Conservation (phyloP, 2,888 invertebrate genomes). For the Lathronympha strigana region DNA sequence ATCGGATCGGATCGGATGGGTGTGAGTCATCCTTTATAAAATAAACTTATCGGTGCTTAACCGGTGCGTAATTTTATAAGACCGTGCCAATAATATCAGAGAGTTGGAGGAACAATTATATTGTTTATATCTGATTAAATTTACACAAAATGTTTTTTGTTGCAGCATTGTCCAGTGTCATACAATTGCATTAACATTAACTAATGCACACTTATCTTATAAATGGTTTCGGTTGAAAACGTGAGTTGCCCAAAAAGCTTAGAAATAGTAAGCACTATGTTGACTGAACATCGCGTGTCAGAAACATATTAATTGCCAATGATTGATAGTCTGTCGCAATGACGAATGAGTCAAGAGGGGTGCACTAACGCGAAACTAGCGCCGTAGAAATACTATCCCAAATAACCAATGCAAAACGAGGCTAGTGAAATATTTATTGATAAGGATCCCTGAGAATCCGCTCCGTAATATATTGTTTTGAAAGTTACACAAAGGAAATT, state of each 20-base stretch:
- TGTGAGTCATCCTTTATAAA: no score
- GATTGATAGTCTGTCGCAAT: slow-evolving; percentile 48
- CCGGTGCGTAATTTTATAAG: no score
- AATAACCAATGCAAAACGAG: slow-evolving; percentile 47
- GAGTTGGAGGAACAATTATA: no score
- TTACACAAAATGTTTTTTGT: no score
- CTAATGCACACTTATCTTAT: no score
- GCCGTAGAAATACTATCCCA: background rate
- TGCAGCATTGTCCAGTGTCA: no score
- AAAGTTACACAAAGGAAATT: slow-evolving; percentile 69
- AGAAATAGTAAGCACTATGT: slow-evolving; percentile 1
- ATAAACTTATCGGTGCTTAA: no score
- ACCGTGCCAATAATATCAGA: no score
- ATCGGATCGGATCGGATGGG: no score
- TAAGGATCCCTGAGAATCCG: slow-evolving; percentile 46
- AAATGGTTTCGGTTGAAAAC: background rate
- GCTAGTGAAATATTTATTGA: slow-evolving; percentile 53
- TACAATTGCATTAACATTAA: no score
- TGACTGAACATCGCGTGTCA: slow-evolving; percentile 12
- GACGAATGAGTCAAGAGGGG: slow-evolving; percentile 53
- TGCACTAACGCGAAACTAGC: slow-evolving; percentile 41
- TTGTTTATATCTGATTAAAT: no score
- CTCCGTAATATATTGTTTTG: slow-evolving; percentile 63
- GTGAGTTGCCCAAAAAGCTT: background rate
- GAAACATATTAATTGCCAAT: slow-evolving; percentile 42